These are phyloP conservation scores for Cyprinodon tularosa DNA, from an alignment of 2,113 vertebrate species.

Conservation along the genomic window DNA sequence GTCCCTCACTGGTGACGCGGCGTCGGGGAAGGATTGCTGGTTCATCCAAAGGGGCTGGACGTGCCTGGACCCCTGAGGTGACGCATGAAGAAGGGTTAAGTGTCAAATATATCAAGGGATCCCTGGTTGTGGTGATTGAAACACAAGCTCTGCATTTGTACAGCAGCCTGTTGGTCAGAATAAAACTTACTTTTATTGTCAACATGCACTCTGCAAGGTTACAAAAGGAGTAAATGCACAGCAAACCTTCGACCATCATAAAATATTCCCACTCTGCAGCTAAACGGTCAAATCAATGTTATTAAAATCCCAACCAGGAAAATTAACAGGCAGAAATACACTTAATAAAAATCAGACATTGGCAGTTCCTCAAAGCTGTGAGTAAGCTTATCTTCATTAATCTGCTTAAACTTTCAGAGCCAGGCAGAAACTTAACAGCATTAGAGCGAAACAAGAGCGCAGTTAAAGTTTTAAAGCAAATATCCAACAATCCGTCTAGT, in stretches of 20 bases:
- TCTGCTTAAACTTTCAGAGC: slow-evolving; percentile 41
- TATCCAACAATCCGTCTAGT: slow-evolving; percentile 27
- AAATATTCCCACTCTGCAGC: not conserved
- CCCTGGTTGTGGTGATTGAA: too few relatives aligned
- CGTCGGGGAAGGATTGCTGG: slow-evolving; percentile 68
- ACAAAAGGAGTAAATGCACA: slow-evolving; percentile 19
- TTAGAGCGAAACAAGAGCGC: slow-evolving; percentile 60
- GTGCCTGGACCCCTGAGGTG: slow-evolving; percentile 84
- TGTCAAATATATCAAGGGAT: not conserved
- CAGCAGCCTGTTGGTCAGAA: too few relatives aligned
- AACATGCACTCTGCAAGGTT: slow-evolving; percentile 51
- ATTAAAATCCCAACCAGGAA: not conserved
- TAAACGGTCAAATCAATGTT: not conserved
- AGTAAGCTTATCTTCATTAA: slow-evolving; percentile 59
- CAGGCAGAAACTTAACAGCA: slow-evolving; percentile 21
- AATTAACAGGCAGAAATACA: not conserved
- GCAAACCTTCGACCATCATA: slow-evolving; percentile 1
- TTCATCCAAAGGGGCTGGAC: slow-evolving; percentile 79
- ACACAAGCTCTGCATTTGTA: too few relatives aligned
- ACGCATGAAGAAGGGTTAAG: not conserved
- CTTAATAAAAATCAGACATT: slow-evolving; percentile 14
- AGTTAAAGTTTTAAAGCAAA: slow-evolving; percentile 49
- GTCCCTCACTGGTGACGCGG: slow-evolving; percentile 85
- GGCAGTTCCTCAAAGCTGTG: slow-evolving; percentile 55
- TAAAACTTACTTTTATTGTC: slow-evolving; percentile 6